These are phyloP conservation scores for Sebastiscus albofasciatus DNA, from an alignment of 2,797 vertebrate genomes.

Conservation along the genomic window DNA sequence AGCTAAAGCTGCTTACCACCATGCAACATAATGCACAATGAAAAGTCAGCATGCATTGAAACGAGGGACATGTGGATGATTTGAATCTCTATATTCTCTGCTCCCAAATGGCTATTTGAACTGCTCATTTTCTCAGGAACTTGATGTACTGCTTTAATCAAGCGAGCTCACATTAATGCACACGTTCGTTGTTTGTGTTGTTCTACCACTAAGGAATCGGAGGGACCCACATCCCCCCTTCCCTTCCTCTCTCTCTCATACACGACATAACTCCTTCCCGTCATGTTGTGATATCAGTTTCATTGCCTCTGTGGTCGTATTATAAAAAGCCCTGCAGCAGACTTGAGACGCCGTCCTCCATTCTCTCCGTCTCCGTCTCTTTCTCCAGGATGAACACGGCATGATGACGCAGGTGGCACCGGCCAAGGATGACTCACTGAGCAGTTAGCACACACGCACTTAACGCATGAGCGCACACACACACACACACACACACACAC, in stretches of 20 bases:
- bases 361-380: conserved; percentile 39
- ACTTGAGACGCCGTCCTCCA: conserved; percentile 27
- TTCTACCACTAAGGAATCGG: not conserved
- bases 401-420: conserved; percentile 73
- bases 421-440: conserved; percentile 74
- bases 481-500: conserved; percentile 6
- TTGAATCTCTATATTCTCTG: not conserved
- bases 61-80: not conserved
- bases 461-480: not conserved
- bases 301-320: not conserved
- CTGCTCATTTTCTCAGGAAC: not conserved
- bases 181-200: not conserved
- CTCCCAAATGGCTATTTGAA: not conserved
- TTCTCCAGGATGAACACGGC: conserved; percentile 55
- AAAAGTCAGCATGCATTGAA: not conserved
- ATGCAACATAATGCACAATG: not conserved
- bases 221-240: not conserved
- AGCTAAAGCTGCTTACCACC: not conserved
- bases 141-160: not conserved
- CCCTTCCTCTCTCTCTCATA: not conserved
- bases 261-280: not conserved
- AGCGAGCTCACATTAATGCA: not conserved
- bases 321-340: conserved; percentile 36
- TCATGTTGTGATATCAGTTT: conserved; percentile 16
- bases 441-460: conserved; percentile 43